Conservation (phyloP, 1,140 invertebrate species). For the Matsumurasca onukii region DNA sequence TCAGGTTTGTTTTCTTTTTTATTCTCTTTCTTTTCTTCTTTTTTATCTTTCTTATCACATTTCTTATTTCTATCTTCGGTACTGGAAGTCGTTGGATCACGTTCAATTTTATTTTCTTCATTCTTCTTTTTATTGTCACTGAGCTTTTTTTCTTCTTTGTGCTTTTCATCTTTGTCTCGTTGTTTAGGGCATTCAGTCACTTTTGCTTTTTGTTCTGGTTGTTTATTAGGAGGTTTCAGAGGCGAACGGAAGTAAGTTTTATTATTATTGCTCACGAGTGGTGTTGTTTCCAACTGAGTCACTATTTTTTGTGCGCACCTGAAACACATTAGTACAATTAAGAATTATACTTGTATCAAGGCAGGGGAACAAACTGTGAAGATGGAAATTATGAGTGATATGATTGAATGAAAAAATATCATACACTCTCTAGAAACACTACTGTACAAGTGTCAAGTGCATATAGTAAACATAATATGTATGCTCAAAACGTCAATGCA, state of each 20-base stretch:
- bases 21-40: constrained; percentile 40
- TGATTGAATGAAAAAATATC: too few species aligned
- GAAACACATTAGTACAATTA: constrained; percentile 41
- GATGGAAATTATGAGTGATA: too few species aligned
- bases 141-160: constrained; percentile 39
- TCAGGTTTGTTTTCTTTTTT: constrained; percentile 39
- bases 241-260: constrained; percentile 30
- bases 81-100: constrained; percentile 25
- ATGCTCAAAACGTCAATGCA: too few species aligned
- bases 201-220: constrained; percentile 36
- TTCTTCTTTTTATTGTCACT: constrained; percentile 35
- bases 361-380: too few species aligned
- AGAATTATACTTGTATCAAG: too few species aligned
- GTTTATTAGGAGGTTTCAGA: constrained; percentile 37
- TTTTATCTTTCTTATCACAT: constrained; percentile 36
- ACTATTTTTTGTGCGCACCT: constrained; percentile 79
- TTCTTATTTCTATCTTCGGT: constrained; percentile 29
- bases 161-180: constrained; percentile 33
- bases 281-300: constrained; percentile 61
- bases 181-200: constrained; percentile 27
- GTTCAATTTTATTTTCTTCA: constrained; percentile 36
- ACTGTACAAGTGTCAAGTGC: too few species aligned
- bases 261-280: constrained; percentile 30
- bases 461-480: too few species aligned
- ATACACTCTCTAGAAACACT: too few species aligned